A percentile compares a stretch with the other conserved stretches of the same genome.
Conservation (phyloP, 2,888 invertebrate species). For the Stramonita haemastoma region DNA sequence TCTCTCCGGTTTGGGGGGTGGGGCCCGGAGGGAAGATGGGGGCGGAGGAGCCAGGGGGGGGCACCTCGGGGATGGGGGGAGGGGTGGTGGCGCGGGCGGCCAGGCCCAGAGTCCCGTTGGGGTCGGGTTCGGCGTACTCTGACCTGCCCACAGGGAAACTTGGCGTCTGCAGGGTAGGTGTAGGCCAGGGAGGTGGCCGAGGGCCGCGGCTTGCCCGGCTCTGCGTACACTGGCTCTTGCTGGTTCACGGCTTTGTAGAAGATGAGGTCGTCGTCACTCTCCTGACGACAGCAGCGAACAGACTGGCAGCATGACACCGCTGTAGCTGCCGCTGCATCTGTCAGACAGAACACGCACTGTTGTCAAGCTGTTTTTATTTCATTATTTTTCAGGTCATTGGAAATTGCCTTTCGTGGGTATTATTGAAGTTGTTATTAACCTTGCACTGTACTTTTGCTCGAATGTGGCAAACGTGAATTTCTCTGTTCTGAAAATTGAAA, state of each 20-base stretch:
- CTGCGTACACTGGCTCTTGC: slow-evolving; percentile 8
- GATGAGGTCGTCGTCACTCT: background rate
- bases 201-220: slow-evolving; percentile 28
- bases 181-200: slow-evolving; percentile 9
- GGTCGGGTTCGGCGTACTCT: slow-evolving; percentile 20
- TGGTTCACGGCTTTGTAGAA: background rate
- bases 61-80: slow-evolving; percentile 13
- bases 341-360: background rate
- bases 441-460: too few species aligned
- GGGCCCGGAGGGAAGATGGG: background rate
- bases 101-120: background rate
- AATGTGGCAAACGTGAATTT: too few species aligned
- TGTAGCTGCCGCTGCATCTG: slow-evolving; percentile 30
- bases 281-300: background rate
- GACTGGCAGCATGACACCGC: background rate
- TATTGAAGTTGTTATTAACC: too few species aligned
- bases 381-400: too few species aligned
- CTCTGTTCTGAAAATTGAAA: too few species aligned
- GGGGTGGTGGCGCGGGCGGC: background rate
- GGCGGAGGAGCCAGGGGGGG: background rate
- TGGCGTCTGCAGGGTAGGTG: slow-evolving; percentile 11
- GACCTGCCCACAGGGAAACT: background rate
- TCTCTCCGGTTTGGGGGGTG: slow-evolving; percentile 26
- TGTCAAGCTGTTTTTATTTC: too few species aligned
- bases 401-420: too few species aligned